Evolutionary conservation across 2,797 vertebrate species (phyloP), one percentile per base, ranked within the genome.

Genomic region (Crenuchus spilurus): DNA sequence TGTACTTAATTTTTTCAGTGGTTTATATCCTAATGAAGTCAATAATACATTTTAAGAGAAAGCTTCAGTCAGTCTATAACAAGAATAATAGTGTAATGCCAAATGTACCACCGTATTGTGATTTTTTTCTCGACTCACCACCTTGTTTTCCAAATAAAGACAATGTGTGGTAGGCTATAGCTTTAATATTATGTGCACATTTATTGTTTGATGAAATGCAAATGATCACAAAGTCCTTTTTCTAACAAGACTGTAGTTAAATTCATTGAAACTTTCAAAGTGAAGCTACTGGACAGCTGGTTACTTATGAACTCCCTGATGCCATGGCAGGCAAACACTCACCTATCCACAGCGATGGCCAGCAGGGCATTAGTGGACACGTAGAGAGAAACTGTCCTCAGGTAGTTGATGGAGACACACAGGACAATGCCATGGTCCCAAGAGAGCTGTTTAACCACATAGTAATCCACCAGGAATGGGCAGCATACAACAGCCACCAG

Each of bases 391-490:
- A 95, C 94, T 0, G 97, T 97, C n/a, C 93, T 89, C 11, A 99
- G 91, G 80, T 99, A 99, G 88, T 97, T 99, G 80, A 98, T 90
- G 0, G 95, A 94, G 58, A 95, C 93, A 1, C 98, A 99, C 35
- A 99, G 90, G 79, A 95, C 41, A 0, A 96, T 89, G 35, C 98
- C 97, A 0, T 99, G 96, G 75, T 94, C 89, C 98, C 98, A 99
- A 71, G 96, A 97, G 8, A 99, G 94, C 83, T 95, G 92, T 26
- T 92, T 94, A 3, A 98, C 94, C 77, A 99, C 97, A 0, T 99
- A 99, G 86, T 99, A 99, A 87, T 99, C 97, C 92, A 99, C 92
- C 82, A 99, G 92, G 4, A 99, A 99, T 0, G 98, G 98, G 70
- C 98, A 99, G 86, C 98, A 99, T 78, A 98, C 92, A 0, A 95